Conservation (phyloP, 2,113 vertebrate genomes). For the Callipepla californica region DNA sequence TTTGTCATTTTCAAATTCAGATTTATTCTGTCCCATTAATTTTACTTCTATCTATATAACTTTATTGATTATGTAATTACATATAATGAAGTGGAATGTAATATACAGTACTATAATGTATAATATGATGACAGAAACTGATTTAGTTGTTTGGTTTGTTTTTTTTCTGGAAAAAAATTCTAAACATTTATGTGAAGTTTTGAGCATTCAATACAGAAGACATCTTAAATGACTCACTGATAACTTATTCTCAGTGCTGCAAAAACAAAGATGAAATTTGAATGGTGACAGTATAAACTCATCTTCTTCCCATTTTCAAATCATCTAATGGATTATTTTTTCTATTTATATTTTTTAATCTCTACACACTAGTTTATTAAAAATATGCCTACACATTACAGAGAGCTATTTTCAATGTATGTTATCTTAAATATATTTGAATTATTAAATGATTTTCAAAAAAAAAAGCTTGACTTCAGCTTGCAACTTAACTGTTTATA, state of each 20-base stretch:
- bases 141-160: neutral
- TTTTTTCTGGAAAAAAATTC: neutral
- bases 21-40: neutral
- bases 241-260: neutral
- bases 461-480: neutral
- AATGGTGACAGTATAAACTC: neutral
- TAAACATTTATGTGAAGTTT: neutral
- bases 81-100: neutral
- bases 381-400: neutral
- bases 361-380: neutral
- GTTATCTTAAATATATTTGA: neutral
- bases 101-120: neutral
- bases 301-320: neutral
- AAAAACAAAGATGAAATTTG: neutral
- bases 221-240: neutral
- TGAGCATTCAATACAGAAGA: neutral
- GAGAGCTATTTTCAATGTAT: neutral
- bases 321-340: neutral
- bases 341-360: conserved; percentile 8
- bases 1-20: neutral
- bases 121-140: neutral
- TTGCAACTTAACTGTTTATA: neutral
- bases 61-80: neutral
- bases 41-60: neutral
- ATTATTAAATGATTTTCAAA: neutral